Evolutionary conservation across 2,888 invertebrate species (phyloP).

Genomic region (Sinodicranocentrus sp.): DNA sequence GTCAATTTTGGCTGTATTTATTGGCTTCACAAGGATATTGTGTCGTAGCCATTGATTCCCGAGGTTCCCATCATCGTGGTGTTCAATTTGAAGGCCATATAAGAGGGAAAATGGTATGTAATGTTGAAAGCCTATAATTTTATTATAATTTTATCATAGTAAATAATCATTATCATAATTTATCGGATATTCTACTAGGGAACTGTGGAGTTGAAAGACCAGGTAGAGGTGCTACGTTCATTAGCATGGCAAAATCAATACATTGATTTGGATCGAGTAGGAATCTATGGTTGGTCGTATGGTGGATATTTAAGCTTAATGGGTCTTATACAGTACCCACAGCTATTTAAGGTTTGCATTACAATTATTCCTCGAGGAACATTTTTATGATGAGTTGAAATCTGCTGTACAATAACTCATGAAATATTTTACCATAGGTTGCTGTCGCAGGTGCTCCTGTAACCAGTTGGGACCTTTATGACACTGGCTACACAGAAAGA

Average conservation of each 20-base stretch:
- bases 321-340: slow-evolving; percentile 94
- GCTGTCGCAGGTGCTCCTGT: slow-evolving; percentile 99
- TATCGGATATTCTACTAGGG: slow-evolving; percentile 81
- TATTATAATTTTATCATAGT: not conserved
- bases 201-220: slow-evolving; percentile 94
- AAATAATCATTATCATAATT: too few species aligned
- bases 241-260: slow-evolving; percentile 90
- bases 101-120: slow-evolving; percentile 86
- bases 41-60: slow-evolving; percentile 95
- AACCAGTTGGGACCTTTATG: slow-evolving; percentile 97
- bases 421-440: slow-evolving; percentile 79
- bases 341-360: slow-evolving; percentile 93
- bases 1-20: slow-evolving; percentile 96
- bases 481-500: slow-evolving; percentile 98
- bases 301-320: slow-evolving; percentile 98
- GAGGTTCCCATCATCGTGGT: slow-evolving; percentile 97
- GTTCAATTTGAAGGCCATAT: slow-evolving; percentile 94
- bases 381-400: too few species aligned
- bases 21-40: slow-evolving; percentile 97
- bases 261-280: slow-evolving; percentile 94
- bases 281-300: slow-evolving; percentile 99
- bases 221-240: slow-evolving; percentile 95
- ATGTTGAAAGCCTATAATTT: not conserved
- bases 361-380: too few species aligned
- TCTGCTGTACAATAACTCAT: not conserved